Conservation (phyloP, 1,140 invertebrate genomes). For the Conus ventricosus region DNA sequence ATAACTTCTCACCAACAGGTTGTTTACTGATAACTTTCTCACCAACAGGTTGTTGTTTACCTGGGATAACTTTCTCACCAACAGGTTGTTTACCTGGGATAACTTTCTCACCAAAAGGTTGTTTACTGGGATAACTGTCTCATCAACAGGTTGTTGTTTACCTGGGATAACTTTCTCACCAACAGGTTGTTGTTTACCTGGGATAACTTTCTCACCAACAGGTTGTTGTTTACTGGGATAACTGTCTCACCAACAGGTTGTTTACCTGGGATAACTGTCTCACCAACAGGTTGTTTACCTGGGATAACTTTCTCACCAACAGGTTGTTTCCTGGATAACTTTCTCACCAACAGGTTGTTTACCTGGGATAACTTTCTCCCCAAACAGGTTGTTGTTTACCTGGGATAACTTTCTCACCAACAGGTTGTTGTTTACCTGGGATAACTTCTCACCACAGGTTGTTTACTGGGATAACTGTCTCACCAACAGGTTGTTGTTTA, state of each 20-base stretch:
- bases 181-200: constrained; percentile 2
- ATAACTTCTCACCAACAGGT: constrained; percentile 47
- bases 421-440: too few species aligned
- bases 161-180: too few species aligned
- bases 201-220: constrained; percentile 52
- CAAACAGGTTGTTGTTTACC: not conserved
- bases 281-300: constrained; percentile 21
- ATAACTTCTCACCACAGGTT: constrained; percentile 8
- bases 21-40: too few species aligned
- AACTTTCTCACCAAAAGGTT: constrained; percentile 19
- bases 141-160: constrained; percentile 18
- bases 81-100: constrained; percentile 16
- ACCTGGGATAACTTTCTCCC: too few species aligned
- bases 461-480: constrained; percentile 51
- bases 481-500: constrained; percentile 21
- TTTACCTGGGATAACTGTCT: constrained; percentile 51
- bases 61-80: constrained; percentile 53
- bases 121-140: constrained; percentile 51
- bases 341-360: constrained; percentile 31
- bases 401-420: constrained; percentile 53
- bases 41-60: not conserved
- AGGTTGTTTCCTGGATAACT: constrained; percentile 47
- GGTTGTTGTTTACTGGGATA: too few species aligned
- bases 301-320: constrained; percentile 25
- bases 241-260: constrained; percentile 18